Evolutionary conservation across 2,888 invertebrate genomes (phyloP), one percentile per base, ranked within the genome.

Genomic region (Hirtodrosophila duncani): DNA sequence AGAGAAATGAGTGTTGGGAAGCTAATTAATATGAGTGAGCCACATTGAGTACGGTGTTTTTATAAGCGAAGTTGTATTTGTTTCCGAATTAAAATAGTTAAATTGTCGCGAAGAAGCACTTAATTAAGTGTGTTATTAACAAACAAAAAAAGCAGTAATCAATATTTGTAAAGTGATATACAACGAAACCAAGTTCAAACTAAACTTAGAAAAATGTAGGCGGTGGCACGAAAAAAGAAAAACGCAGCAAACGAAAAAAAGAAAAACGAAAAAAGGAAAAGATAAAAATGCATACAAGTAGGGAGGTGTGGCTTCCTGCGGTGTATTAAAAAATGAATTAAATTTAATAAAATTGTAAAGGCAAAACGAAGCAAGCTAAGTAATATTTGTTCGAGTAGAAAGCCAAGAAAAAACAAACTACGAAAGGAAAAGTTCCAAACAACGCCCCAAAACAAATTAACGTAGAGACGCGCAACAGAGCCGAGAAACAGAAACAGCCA

Each of bases 241-340:
- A 14, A 36, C n/a, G 13, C n/a, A n/a, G n/a, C n/a, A 26, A 27
- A 48, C 46, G 49, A 11, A 49, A 33, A 31, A 42, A 42, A 11
- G 11, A 5, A 11, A 36, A 14, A 36, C n/a, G 13, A 23, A 26
- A 29, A 39, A 39, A 26, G 16, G 33, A 49, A 34, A 48, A 21
- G 20, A n/a, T 59, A 67, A 71, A 70, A 72, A 62, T 78, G 75
- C 79, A 72, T 78, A 56, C 79, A 78, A 44, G 46, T 44, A 45
- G 34, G 49, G 37, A 37, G 63, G 71, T 63, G 67, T 67, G 67
- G 66, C 66, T 7, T 17, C 16, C 14, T 17, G 14, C 31, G n/a
- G n/a, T n/a, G n/a, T n/a, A n/a, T n/a, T n/a, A 31, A 21, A 23
- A 43, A 9, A 21, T 13, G 20, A 23, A 31, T 41, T 23, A 24